Conservation (phyloP, 2,113 vertebrate genomes). For the Gambusia holbrooki region DNA sequence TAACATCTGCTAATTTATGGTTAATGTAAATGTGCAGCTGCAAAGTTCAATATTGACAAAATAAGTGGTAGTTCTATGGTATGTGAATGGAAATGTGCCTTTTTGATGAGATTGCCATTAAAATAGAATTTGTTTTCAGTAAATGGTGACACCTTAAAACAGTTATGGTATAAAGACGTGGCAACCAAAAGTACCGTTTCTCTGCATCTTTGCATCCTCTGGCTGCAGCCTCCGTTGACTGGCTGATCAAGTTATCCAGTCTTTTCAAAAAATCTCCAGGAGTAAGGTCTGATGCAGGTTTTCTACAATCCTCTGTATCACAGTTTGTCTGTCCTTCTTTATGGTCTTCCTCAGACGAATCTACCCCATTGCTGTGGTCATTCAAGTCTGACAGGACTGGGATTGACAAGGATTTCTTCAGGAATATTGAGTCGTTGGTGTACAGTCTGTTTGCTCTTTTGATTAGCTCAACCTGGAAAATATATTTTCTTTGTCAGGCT, state of each 20-base stretch:
- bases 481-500: neutral
- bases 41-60: neutral
- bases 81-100: neutral
- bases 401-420: constrained; percentile 87
- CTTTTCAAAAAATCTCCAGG: constrained; percentile 86
- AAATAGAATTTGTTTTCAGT: neutral
- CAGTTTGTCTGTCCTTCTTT: neutral
- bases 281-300: constrained; percentile 76
- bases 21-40: neutral
- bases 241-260: constrained; percentile 86
- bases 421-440: constrained; percentile 93
- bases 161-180: neutral
- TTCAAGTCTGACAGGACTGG: constrained; percentile 77
- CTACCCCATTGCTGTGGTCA: constrained; percentile 48
- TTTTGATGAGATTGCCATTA: neutral
- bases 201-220: constrained; percentile 75
- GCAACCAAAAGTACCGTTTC: constrained; percentile 62
- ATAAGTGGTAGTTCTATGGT: neutral
- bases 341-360: constrained; percentile 37
- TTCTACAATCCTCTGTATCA: constrained; percentile 2
- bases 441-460: constrained; percentile 92
- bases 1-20: neutral
- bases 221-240: constrained; percentile 85
- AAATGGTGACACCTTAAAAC: neutral
- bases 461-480: constrained; percentile 91